Percentiles rank a stretch among this genome's conserved stretches.
Conservation (phyloP, 2,113 vertebrate genomes). For the Condylura cristata region DNA sequence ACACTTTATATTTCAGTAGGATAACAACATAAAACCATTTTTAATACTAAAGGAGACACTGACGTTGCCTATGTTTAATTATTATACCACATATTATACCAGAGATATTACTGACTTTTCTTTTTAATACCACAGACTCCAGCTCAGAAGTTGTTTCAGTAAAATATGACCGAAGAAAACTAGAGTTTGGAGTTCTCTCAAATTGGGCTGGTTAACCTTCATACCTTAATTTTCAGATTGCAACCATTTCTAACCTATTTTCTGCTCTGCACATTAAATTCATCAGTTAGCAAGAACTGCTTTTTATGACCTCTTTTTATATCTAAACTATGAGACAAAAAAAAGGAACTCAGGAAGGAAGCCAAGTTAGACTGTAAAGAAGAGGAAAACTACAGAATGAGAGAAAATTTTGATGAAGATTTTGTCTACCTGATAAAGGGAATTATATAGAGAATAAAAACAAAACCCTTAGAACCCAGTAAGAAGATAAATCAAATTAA, state of each 20-base stretch:
- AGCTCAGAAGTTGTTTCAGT: slow-evolving; percentile 19
- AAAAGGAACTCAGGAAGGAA: slow-evolving; percentile 54
- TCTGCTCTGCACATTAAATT: slow-evolving; percentile 49
- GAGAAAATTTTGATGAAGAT: not conserved
- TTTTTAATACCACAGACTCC: not conserved
- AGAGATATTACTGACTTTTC: not conserved
- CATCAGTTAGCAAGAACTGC: slow-evolving; percentile 55
- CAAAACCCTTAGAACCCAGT: slow-evolving; percentile 33
- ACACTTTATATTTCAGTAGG: slow-evolving; percentile 24
- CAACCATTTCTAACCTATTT: slow-evolving; percentile 68
- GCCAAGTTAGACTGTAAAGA: slow-evolving; percentile 34
- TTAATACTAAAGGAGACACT: not conserved
- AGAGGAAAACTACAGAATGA: slow-evolving; percentile 18
- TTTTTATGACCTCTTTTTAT: slow-evolving; percentile 69
- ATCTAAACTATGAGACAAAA: slow-evolving; percentile 59
- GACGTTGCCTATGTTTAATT: not conserved
- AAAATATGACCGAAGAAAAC: slow-evolving; percentile 46
- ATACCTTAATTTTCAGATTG: slow-evolving; percentile 42
- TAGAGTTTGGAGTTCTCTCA: slow-evolving; percentile 13
- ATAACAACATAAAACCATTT: not conserved
- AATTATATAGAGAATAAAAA: not conserved
- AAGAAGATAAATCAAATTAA: not conserved
- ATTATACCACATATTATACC: not conserved
- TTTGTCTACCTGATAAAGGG: not conserved
- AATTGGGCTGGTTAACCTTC: slow-evolving; percentile 29